phyloP scores from a whole-genome alignment of 1,140 invertebrate species.

The Antheraea mylitta region DNA sequence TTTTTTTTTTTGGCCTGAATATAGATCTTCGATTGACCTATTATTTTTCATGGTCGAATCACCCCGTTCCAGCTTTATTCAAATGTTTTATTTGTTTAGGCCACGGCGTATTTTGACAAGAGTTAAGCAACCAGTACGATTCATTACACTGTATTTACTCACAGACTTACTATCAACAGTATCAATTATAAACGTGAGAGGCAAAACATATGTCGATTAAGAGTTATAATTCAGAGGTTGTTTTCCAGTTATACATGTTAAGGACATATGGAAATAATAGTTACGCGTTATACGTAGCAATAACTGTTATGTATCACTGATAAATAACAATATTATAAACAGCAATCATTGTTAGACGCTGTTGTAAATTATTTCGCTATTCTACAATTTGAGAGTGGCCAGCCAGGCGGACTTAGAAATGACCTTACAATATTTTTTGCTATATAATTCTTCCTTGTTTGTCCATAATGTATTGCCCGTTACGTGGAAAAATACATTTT shows the following conservation, averaged over 20 bases:
- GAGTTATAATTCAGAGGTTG: not conserved
- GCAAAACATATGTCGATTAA: not conserved
- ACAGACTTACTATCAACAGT: not conserved
- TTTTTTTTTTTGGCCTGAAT: not conserved
- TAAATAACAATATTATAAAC: too few relatives aligned
- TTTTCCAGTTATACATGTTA: not conserved
- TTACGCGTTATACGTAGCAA: too few relatives aligned
- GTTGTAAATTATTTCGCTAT: too few relatives aligned
- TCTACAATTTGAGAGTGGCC: too few relatives aligned
- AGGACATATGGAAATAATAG: too few relatives aligned
- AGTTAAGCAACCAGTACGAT: not conserved
- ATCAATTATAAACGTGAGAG: not conserved
- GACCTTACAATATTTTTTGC: too few relatives aligned
- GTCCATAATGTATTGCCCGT: too few relatives aligned
- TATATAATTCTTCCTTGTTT: too few relatives aligned
- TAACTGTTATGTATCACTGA: too few relatives aligned
- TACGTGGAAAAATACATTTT: too few relatives aligned
- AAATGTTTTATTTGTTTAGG: conserved; percentile 23
- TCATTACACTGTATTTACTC: not conserved
- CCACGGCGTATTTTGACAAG: conserved; percentile 16
- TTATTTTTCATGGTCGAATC: not conserved
- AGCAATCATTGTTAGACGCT: too few relatives aligned
- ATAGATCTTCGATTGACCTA: not conserved
- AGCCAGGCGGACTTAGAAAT: too few relatives aligned
- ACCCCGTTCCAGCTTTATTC: conserved; percentile 13